A percentile compares a stretch with the other conserved stretches of the same genome.
Evolutionary conservation across 2,888 invertebrate species (phyloP).

Genomic region (Osmoderma eremita): DNA sequence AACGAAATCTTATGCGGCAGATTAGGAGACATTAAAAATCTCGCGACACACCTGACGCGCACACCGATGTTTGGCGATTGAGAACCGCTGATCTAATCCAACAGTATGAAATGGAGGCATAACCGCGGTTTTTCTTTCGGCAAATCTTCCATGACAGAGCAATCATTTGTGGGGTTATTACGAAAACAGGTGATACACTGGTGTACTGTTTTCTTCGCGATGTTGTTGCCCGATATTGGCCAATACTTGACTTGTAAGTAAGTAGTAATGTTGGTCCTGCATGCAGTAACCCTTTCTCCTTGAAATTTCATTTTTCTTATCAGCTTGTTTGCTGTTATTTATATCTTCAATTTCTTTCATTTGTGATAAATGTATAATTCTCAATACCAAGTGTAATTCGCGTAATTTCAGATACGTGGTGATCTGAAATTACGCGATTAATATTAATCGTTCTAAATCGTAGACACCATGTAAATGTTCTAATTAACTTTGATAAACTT

Average conservation of each 20-base stretch:
- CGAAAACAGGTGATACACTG: constrained; percentile 42
- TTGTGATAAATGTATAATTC: background rate
- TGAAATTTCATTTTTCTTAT: constrained; percentile 34
- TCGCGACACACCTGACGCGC: too few relatives aligned
- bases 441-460: background rate
- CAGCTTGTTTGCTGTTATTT: background rate
- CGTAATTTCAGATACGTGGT: background rate
- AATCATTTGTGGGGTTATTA: constrained; percentile 14
- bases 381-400: background rate
- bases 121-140: constrained; percentile 5
- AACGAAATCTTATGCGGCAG: too few relatives aligned
- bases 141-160: constrained; percentile 35
- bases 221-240: constrained; percentile 43
- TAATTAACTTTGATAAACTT: background rate
- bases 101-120: constrained; percentile 46
- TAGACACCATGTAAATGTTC: background rate
- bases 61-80: too few relatives aligned
- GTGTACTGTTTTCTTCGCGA: constrained; percentile 42
- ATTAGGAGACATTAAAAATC: too few relatives aligned
- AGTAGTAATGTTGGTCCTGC: constrained; percentile 41
- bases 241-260: constrained; percentile 44
- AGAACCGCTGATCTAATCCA: constrained; percentile 48
- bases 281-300: constrained; percentile 42
- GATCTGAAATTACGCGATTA: background rate
- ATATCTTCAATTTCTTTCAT: background rate